A percentile compares a stretch with the other conserved stretches of the same genome.
Evolutionary conservation across 1,140 invertebrate genomes (phyloP).

Genomic region (Vanessa atalanta): DNA sequence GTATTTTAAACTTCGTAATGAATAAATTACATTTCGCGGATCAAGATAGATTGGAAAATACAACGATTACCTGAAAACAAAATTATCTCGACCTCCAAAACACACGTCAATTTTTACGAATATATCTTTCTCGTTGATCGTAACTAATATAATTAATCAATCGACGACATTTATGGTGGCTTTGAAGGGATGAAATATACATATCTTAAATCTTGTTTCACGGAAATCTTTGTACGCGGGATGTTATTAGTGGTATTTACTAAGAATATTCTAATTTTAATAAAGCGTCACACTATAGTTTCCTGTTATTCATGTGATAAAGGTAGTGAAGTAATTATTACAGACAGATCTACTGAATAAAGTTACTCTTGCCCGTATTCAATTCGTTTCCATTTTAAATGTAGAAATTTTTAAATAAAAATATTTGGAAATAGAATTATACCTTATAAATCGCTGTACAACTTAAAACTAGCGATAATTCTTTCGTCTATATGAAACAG

Average conservation of each 20-base stretch:
- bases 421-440: too few relatives aligned
- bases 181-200: constrained; percentile 11
- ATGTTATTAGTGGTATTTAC: constrained; percentile 14
- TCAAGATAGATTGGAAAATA: neutral
- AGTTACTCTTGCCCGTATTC: too few relatives aligned
- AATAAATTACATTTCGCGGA: neutral
- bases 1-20: neutral
- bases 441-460: too few relatives aligned
- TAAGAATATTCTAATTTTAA: constrained; percentile 26
- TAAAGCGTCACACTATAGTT: constrained; percentile 3
- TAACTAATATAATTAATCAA: constrained; percentile 11
- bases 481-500: too few relatives aligned
- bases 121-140: constrained; percentile 1
- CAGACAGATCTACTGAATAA: neutral
- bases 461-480: too few relatives aligned
- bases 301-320: neutral
- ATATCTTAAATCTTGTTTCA: neutral
- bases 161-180: constrained; percentile 7
- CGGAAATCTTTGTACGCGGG: constrained; percentile 6
- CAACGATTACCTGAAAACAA: neutral
- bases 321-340: neutral
- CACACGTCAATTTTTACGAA: neutral
- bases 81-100: neutral
- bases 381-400: too few relatives aligned
- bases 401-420: too few relatives aligned